Conservation (phyloP, 2,797 vertebrate genomes). For the Xiphophorus birchmanni region DNA sequence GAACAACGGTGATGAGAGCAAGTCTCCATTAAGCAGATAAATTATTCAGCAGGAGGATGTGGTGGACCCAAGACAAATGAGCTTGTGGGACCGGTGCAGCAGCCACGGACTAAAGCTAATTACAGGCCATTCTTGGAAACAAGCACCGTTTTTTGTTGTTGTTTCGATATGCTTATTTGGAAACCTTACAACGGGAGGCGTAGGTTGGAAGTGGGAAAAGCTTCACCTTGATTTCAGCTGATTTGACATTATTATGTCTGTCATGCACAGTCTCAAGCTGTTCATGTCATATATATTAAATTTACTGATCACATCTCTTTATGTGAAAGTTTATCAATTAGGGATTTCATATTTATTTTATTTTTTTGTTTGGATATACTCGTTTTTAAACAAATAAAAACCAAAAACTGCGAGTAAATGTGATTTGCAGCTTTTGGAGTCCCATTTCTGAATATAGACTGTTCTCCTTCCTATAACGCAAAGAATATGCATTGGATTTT, state of each 20-base stretch:
- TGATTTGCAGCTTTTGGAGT: neutral
- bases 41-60: constrained; percentile 73
- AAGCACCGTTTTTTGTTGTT: constrained; percentile 17
- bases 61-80: constrained; percentile 72
- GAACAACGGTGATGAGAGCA: constrained; percentile 73
- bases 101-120: constrained; percentile 68
- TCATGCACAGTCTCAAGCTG: neutral
- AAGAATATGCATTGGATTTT: neutral
- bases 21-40: constrained; percentile 72
- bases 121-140: constrained; percentile 75
- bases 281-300: neutral
- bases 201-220: constrained; percentile 41
- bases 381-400: neutral
- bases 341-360: neutral
- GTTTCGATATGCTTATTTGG: constrained; percentile 50
- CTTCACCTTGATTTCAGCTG: constrained; percentile 19
- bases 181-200: constrained; percentile 49
- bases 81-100: constrained; percentile 59
- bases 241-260: constrained; percentile 25
- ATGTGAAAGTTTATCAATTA: neutral
- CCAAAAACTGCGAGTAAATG: neutral
- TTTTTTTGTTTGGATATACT: neutral
- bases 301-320: neutral
- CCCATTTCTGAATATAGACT: neutral
- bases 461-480: neutral